phyloP scores from a whole-genome alignment of 2,113 vertebrate species.

The Cryptotis parvus region DNA sequence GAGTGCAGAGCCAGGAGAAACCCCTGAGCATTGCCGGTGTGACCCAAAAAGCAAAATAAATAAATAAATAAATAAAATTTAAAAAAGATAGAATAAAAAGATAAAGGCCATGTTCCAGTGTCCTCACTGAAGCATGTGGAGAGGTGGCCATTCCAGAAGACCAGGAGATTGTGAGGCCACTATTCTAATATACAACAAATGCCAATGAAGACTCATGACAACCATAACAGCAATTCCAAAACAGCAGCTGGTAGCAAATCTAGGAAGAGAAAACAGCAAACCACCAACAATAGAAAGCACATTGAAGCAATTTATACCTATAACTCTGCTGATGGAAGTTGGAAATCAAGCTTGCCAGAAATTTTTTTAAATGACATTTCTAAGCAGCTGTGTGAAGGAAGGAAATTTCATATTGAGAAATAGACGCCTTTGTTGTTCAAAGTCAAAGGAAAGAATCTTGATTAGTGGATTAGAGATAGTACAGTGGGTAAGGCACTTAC shows the following conservation, averaged over 20 bases:
- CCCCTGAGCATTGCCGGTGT: too few relatives aligned
- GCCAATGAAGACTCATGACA: slow-evolving; percentile 61
- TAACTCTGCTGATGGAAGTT: not conserved
- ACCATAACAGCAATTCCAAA: slow-evolving; percentile 57
- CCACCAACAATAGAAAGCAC: slow-evolving; percentile 49
- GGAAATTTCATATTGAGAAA: slow-evolving; percentile 59
- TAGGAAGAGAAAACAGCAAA: slow-evolving; percentile 54
- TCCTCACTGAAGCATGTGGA: not conserved
- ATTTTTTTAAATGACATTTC: slow-evolving; percentile 41
- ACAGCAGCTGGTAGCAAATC: slow-evolving; percentile 60
- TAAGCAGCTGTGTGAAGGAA: slow-evolving; percentile 62
- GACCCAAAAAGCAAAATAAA: too few relatives aligned
- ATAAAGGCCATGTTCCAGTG: not conserved
- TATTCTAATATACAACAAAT: slow-evolving; percentile 56
- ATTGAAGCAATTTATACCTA: slow-evolving; percentile 44
- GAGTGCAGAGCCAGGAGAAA: too few relatives aligned
- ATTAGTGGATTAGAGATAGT: not conserved
- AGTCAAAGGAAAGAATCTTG: not conserved
- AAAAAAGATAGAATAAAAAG: not conserved
- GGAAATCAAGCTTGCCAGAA: slow-evolving; percentile 29
- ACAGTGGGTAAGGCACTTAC: too few relatives aligned
- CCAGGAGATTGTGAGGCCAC: too few relatives aligned
- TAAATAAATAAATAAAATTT: too few relatives aligned
- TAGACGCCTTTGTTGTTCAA: slow-evolving; percentile 4
- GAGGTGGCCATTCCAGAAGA: too few relatives aligned